Evolutionary conservation across 2,888 invertebrate species (phyloP).

Genomic region (Napeogenes inachia): DNA sequence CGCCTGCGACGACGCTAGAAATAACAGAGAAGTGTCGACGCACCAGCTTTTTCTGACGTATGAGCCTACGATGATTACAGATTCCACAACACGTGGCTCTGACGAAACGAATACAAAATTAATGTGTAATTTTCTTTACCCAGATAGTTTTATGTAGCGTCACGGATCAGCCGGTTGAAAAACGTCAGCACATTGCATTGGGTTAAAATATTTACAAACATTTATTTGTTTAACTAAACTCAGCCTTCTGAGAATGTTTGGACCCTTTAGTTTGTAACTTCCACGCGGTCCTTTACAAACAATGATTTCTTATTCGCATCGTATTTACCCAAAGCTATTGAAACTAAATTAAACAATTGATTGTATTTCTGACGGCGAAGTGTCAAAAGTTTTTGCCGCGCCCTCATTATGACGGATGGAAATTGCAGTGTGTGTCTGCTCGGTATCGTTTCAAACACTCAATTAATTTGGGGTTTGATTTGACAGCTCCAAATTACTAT

Average conservation of each 20-base stretch:
- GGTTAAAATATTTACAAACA: conserved; percentile 54
- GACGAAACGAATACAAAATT: not conserved
- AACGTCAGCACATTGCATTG: too few relatives aligned
- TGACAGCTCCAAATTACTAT: conserved; percentile 63
- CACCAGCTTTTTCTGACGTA: conserved; percentile 47
- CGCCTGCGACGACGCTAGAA: conserved; percentile 59
- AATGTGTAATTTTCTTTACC: not conserved
- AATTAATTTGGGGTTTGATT: conserved; percentile 65
- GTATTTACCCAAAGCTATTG: conserved; percentile 48
- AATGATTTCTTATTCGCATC: conserved; percentile 35
- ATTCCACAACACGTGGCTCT: not conserved
- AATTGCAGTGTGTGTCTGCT: conserved; percentile 56
- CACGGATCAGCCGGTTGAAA: too few relatives aligned
- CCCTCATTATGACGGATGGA: conserved; percentile 62
- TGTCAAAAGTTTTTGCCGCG: conserved; percentile 65
- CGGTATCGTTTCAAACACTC: conserved; percentile 56
- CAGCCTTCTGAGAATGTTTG: conserved; percentile 14
- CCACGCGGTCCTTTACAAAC: conserved; percentile 22
- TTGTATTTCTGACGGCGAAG: conserved; percentile 49
- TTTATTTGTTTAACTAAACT: conserved; percentile 34
- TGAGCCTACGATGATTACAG: conserved; percentile 6
- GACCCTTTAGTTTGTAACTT: conserved; percentile 27
- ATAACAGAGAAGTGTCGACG: conserved; percentile 68
- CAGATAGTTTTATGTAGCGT: too few relatives aligned
- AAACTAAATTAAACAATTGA: conserved; percentile 60